These are phyloP conservation scores for Scaeva pyrastri DNA, from an alignment of 2,888 invertebrate genomes.

Conservation along the genomic window DNA sequence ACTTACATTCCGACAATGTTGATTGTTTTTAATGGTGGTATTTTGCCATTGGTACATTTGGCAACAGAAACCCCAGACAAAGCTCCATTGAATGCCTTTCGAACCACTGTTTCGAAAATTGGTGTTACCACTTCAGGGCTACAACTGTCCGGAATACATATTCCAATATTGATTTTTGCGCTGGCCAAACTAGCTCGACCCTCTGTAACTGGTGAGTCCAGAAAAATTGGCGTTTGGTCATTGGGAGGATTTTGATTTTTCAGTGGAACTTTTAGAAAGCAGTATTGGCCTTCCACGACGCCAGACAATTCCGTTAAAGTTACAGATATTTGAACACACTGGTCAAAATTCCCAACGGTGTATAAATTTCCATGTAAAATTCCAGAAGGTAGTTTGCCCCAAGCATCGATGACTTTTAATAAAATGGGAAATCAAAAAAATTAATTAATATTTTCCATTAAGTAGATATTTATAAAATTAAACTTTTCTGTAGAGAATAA, in stretches of 20 bases:
- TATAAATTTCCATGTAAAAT: constrained; percentile 25
- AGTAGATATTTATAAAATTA: too few species aligned
- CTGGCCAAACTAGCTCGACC: constrained; percentile 1
- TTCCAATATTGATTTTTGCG: constrained; percentile 27
- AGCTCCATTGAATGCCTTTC: constrained; percentile 39
- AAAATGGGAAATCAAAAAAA: neutral
- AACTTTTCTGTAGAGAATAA: neutral
- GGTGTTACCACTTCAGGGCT: constrained; percentile 18
- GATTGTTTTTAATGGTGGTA: constrained; percentile 5
- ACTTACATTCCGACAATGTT: constrained; percentile 57
- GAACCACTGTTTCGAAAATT: constrained; percentile 28
- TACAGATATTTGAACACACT: constrained; percentile 21
- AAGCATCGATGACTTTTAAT: constrained; percentile 44
- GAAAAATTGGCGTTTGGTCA: constrained; percentile 6
- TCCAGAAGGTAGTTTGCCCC: constrained; percentile 52
- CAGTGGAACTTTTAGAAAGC: constrained; percentile 34
- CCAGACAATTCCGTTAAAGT: neutral
- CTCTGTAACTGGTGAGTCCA: neutral
- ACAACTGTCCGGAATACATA: constrained; percentile 50
- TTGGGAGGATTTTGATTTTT: neutral
- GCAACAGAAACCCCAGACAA: constrained; percentile 31
- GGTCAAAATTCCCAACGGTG: constrained; percentile 42
- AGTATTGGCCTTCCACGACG: constrained; percentile 34
- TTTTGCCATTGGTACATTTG: constrained; percentile 44
- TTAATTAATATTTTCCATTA: neutral